phyloP scores from a whole-genome alignment of 2,113 vertebrate genomes.

The Solenodon paradoxus region DNA sequence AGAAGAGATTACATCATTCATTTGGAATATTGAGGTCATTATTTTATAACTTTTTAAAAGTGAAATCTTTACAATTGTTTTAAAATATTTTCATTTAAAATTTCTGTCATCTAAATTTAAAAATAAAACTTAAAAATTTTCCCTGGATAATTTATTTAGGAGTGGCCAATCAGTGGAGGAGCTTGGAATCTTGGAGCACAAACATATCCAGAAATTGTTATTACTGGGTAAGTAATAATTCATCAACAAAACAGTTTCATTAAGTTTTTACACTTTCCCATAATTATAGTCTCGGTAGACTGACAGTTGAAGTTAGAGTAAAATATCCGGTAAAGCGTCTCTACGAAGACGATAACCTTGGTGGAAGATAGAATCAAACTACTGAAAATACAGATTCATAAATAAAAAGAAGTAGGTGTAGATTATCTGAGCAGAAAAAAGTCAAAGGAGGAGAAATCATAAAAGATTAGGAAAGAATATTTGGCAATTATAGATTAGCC shows the following conservation, averaged over 20 bases:
- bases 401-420: background rate
- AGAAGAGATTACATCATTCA: background rate
- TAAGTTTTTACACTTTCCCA: background rate
- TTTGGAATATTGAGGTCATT: slow-evolving; percentile 33
- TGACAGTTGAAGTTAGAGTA: slow-evolving; percentile 8
- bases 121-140: slow-evolving; percentile 22
- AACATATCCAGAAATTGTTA: slow-evolving; percentile 96
- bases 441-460: background rate
- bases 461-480: background rate
- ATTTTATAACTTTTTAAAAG: slow-evolving; percentile 10
- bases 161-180: slow-evolving; percentile 96
- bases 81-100: slow-evolving; percentile 42
- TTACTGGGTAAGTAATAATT: slow-evolving; percentile 92
- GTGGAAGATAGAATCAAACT: background rate
- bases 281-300: background rate
- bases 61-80: slow-evolving; percentile 26
- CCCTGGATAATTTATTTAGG: slow-evolving; percentile 82
- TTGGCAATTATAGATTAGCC: too few species aligned
- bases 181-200: slow-evolving; percentile 95
- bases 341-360: background rate
- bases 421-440: background rate
- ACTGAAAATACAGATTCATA: background rate
- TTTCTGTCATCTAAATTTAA: slow-evolving; percentile 19
- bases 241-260: slow-evolving; percentile 19
- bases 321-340: background rate